Conservation (phyloP, 2,888 invertebrate genomes). For the Polymixis lichenea region DNA sequence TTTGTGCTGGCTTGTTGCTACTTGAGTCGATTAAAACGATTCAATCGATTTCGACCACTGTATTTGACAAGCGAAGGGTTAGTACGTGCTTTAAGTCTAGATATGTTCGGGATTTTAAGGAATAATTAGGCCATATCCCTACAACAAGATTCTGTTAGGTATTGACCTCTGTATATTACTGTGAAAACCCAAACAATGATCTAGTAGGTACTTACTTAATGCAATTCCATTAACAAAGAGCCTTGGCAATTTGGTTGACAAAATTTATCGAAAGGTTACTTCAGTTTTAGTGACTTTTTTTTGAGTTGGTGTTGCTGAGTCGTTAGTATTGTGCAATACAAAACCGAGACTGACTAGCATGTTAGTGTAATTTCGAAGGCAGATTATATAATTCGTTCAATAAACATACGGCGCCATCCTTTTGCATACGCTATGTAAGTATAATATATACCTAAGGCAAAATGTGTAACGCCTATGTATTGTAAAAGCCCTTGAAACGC, state of each 20-base stretch:
- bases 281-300: neutral
- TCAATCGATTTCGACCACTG: constrained; percentile 60
- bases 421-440: too few relatives aligned
- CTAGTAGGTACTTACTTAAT: neutral
- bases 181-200: constrained; percentile 39
- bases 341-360: neutral
- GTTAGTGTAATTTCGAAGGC: neutral
- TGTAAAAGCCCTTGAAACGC: too few relatives aligned
- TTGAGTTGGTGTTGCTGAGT: neutral
- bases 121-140: constrained; percentile 55
- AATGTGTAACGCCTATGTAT: too few relatives aligned
- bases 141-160: constrained; percentile 29
- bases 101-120: constrained; percentile 59
- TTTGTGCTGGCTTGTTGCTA: constrained; percentile 67
- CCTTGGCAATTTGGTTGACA: neutral
- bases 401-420: too few relatives aligned
- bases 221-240: neutral
- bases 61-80: constrained; percentile 66
- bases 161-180: constrained; percentile 43
- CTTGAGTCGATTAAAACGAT: constrained; percentile 60
- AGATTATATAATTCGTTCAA: too few relatives aligned
- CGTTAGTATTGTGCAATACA: neutral
- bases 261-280: neutral
- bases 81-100: constrained; percentile 65
- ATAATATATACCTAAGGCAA: too few relatives aligned